Evolutionary conservation across 2,797 vertebrate genomes (phyloP), one percentile per base, ranked within the genome.

Genomic region (Percopsis omiscomaycus): DNA sequence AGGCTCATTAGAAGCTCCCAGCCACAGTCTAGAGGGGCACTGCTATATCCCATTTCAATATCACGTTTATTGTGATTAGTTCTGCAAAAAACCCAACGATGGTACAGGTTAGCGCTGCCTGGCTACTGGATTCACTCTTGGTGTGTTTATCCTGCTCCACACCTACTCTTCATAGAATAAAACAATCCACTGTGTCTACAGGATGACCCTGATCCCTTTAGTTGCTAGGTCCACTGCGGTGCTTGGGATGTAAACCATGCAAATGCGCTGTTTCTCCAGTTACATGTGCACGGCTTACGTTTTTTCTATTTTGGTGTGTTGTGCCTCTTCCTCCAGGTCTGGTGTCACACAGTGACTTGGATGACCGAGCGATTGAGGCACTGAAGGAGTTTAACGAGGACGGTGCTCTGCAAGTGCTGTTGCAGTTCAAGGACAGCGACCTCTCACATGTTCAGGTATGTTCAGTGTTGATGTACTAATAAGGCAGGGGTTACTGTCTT

Each of bases 341-440:
- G 93, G 97, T 98, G 93, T 95, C 96, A 89, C 98, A 99, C 93
- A 96, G 97, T 91, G 98, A 99, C 94, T 94, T 99, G 94, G 98
- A 99, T 92, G 98, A 99, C 91, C 92, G 98, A 92, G 98, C 98
- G 80, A 95, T 99, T 64, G 97, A 99, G 91, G 98, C 97, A 84
- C 93, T 99, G 92, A 98, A 98, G 88, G 97, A 99, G 89, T 99
- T 99, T 92, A 96, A 99, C 93, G 98, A 98, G 93, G 97, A 99
- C 91, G 96, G 96, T 88, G 96, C 98, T 88, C 91, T 98, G 86
- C 95, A 97, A 91, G 97, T 99, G 77, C 95, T 99, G 85, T 93
- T 97, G 49, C 97, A 99, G 89, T 99, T 99, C 91, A 98, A 98
- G 93, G 97, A 99, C 92, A 99, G 98, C 82, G 98, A 99, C 94